Percentiles rank a stretch among this genome's conserved stretches.
These are phyloP conservation scores for Chloroclystis v-ata DNA, from an alignment of 2,888 invertebrate genomes.

Conservation along the genomic window DNA sequence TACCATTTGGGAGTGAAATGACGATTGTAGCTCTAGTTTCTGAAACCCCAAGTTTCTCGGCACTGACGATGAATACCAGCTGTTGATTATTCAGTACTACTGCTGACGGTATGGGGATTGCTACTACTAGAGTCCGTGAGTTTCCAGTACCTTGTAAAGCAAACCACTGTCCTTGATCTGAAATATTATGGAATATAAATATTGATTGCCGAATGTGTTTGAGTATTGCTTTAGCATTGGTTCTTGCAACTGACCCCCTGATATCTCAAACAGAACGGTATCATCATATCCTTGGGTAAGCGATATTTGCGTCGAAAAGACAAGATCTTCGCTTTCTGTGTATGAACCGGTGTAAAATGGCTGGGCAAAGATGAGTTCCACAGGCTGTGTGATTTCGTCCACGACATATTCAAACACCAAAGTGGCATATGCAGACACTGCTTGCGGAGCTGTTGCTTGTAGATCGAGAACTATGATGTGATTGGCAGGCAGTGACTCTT, in stretches of 20 bases:
- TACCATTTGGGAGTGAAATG: too few relatives aligned
- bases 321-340: constrained; percentile 5
- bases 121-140: too few relatives aligned
- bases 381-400: constrained; percentile 24
- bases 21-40: too few relatives aligned
- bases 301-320: constrained; percentile 12
- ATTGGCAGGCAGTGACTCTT: constrained; percentile 25
- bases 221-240: too few relatives aligned
- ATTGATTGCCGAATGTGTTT: too few relatives aligned
- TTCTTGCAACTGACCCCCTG: constrained; percentile 1
- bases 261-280: constrained; percentile 3
- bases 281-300: constrained; percentile 7
- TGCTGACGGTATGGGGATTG: too few relatives aligned
- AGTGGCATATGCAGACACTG: constrained; percentile 32
- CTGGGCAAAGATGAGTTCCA: constrained; percentile 11
- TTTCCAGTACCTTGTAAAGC: too few relatives aligned
- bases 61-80: too few relatives aligned
- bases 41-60: too few relatives aligned
- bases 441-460: constrained; percentile 26
- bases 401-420: constrained; percentile 31
- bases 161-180: too few relatives aligned
- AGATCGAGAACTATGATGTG: constrained; percentile 29
- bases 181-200: too few relatives aligned
- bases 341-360: constrained; percentile 15
- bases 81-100: too few relatives aligned